Evolutionary conservation across 2,888 invertebrate genomes (phyloP), one percentile per base, ranked within the genome.

Genomic region (Drosophila eohydei): DNA sequence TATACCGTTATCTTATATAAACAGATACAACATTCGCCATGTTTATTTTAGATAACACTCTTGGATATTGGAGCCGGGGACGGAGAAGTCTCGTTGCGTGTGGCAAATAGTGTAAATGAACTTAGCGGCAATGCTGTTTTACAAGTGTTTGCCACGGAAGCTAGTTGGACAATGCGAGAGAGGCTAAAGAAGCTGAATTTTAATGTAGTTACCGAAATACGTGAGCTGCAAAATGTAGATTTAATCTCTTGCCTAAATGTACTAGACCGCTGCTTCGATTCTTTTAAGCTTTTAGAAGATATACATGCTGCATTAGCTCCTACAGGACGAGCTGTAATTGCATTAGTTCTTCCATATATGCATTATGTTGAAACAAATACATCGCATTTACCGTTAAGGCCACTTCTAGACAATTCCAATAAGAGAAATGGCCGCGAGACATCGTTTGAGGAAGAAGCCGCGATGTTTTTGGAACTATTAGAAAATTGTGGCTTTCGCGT

Each of bases 61-160:
- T 94, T 98, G 54, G 98, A 99, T 93, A 94, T 99, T 60, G 99
- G 99, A 54, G 98, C 99, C 3, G 99, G 99, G 2, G 99, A 99
- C 93, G 99, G 99, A 0, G 96, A 96, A 90, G 98, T 98, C 58
- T 98, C 98, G 44, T 94, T 95, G 21, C 95, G 96, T 68, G 95
- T 98, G 93, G 92, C 94, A 6, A 95, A 98, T 93, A 95, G 83
- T 41, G 83, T 90, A 7, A 14, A 67, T 0, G 73, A 81, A 32
- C 56, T 90, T 3, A 74, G 72, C 36, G 80, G 82, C 2, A 83
- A 88, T 69, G 76, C 96, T 0, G 94, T 95, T 58, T 94, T 96
- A 73, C 93, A 94, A 61, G 95, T 96, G 50, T 97, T 96, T 93
- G 97, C 96, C 60, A 99, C 99, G 0, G 99, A 99, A 93, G 96